Evolutionary conservation across 1,140 invertebrate species (phyloP).

Genomic region (Aphidius ervi): DNA sequence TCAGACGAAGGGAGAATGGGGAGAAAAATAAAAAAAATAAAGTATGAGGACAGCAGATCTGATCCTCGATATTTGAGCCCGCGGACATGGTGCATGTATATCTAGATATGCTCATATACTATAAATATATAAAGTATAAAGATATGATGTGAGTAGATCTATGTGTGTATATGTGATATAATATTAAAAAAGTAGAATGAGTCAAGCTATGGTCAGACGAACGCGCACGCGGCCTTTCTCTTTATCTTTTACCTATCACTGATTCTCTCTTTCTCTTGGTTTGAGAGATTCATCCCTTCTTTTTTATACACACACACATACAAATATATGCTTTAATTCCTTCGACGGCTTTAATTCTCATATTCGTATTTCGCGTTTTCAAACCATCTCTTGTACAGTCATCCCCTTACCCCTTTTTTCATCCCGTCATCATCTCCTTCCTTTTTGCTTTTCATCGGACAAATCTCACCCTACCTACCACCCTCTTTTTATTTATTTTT

Average conservation of each 20-base stretch:
- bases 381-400: conserved; percentile 25
- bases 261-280: too few species aligned
- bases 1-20: background rate
- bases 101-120: too few species aligned
- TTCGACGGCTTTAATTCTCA: conserved; percentile 54
- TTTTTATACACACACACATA: conserved; percentile 29
- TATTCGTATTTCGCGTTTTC: conserved; percentile 48
- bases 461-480: too few species aligned
- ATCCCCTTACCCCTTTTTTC: conserved; percentile 22
- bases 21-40: conserved; percentile 9
- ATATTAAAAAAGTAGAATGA: too few species aligned
- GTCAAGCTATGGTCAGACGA: conserved; percentile 7
- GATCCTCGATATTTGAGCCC: conserved; percentile 42
- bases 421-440: background rate
- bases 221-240: background rate
- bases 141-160: conserved; percentile 17
- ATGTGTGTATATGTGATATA: conserved; percentile 20
- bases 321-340: conserved; percentile 51
- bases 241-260: too few species aligned
- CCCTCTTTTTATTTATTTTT: background rate
- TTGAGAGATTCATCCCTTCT: background rate
- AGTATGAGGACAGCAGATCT: conserved; percentile 31
- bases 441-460: background rate
- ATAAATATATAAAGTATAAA: conserved; percentile 20
- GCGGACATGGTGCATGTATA: conserved; percentile 26